Base-by-base conservation (phyloP, 2,797 vertebrate genomes). In the Molossus molossus region DNA sequence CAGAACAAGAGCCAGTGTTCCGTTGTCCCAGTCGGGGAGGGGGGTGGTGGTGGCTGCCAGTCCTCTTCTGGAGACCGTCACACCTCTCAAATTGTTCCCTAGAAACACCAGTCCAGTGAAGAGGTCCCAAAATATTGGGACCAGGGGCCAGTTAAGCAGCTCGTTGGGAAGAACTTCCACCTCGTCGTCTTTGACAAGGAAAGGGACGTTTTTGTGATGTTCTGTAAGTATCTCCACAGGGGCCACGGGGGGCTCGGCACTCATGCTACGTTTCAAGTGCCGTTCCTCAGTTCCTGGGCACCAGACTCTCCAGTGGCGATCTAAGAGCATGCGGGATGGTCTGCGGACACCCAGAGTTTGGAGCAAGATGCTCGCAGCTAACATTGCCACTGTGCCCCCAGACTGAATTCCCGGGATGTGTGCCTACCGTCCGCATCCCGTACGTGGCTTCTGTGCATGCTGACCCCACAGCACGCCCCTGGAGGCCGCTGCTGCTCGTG, bases 131-230 rank as follows among this genome's bases (percentile, higher is more conserved):
- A 98, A 11, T 98, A 98, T 76, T 99, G 99, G 99, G 99, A 99
- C 94, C 95, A 98, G 89, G 95, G 94, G 37, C 99, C 98, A 0
- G 99, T 99, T 88, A 99, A 99, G 97, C 98, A 99, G 96, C 98
- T 99, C 6, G 99, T 99, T 67, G 99, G 99, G 77, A 98, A 98
- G 94, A 99, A 99, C 94, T 99, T 99, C 98, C 98, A 99, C 81
- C 94, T 96, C 18, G 98, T 99, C 0, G 98, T 97, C 80, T 99
- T 99, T 57, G 98, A 99, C 96, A 98, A 99, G 81, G 97, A 99
- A 91, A 99, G 94, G 95, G 99, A 98, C 0, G 99, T 99, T 18
- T 99, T 99, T 94, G 98, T 99, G 45, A 97, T 99, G 97, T 99
- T 99, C 98, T 99, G 99, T 99, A 98, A 96, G 99, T 99, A 97